Evolutionary conservation across 2,888 invertebrate species (phyloP).

Genomic region (Ectemnius continuus): DNA sequence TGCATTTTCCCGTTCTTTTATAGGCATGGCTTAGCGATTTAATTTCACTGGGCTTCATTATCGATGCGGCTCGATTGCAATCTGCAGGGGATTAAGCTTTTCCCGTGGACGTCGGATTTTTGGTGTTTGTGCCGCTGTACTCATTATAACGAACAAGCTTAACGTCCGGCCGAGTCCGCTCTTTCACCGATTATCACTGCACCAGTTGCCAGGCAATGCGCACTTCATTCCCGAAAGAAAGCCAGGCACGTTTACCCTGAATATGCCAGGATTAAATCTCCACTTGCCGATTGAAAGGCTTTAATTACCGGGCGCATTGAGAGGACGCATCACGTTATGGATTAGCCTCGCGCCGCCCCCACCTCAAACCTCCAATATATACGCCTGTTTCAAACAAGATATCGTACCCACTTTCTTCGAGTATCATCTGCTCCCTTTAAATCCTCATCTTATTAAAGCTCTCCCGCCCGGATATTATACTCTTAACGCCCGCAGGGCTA

Average conservation of each 20-base stretch:
- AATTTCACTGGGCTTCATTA: neutral
- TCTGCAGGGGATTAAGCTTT: constrained; percentile 8
- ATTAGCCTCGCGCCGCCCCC: too few species aligned
- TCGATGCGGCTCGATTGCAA: neutral
- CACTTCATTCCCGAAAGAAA: neutral
- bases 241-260: neutral
- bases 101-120: neutral
- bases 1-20: neutral
- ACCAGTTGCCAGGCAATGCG: neutral
- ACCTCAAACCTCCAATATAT: too few species aligned
- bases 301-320: constrained; percentile 15
- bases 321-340: neutral
- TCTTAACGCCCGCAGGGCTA: too few species aligned
- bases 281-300: constrained; percentile 35
- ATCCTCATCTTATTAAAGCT: too few species aligned
- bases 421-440: too few species aligned
- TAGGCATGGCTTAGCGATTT: neutral
- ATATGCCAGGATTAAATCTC: constrained; percentile 28
- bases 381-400: too few species aligned
- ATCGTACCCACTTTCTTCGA: too few species aligned
- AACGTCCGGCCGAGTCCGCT: neutral
- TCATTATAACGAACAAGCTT: constrained; percentile 20
- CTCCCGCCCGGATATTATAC: too few species aligned
- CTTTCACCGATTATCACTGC: constrained; percentile 1
- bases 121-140: neutral